These are phyloP conservation scores for Platalea minor DNA, from an alignment of 2,797 vertebrate species.

Conservation along the genomic window DNA sequence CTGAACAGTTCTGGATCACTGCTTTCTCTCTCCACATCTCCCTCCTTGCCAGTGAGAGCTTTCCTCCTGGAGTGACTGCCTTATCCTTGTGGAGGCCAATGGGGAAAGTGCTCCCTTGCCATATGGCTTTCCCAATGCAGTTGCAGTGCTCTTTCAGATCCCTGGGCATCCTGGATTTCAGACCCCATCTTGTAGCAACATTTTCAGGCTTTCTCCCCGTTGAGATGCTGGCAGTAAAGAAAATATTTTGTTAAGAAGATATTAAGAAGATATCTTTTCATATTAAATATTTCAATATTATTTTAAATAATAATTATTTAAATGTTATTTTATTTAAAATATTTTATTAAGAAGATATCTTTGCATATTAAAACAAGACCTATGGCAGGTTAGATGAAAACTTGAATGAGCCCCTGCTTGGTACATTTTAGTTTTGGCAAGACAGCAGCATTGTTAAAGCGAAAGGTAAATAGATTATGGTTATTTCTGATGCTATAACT, in stretches of 20 bases:
- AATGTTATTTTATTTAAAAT: not conserved
- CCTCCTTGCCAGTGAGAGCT: not conserved
- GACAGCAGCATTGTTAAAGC: not conserved
- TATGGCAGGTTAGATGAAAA: not conserved
- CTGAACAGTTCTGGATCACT: not conserved
- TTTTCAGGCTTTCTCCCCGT: not conserved
- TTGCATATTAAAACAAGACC: not conserved
- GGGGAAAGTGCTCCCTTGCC: not conserved
- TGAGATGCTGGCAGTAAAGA: not conserved
- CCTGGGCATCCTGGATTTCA: not conserved
- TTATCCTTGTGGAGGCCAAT: not conserved
- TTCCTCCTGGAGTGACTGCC: not conserved
- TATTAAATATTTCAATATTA: not conserved
- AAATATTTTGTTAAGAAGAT: not conserved
- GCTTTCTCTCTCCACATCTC: not conserved
- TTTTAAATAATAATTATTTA: not conserved
- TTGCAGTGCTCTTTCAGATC: not conserved
- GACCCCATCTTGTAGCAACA: not conserved
- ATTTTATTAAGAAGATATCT: not conserved
- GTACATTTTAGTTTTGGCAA: not conserved
- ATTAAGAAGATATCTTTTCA: not conserved
- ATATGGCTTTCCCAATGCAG: not conserved
- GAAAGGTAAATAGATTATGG: not conserved
- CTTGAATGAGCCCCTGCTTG: not conserved
- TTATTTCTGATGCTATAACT: not conserved